Conservation (phyloP, 1,140 invertebrate genomes). For the Macrosteles quadrilineatus region DNA sequence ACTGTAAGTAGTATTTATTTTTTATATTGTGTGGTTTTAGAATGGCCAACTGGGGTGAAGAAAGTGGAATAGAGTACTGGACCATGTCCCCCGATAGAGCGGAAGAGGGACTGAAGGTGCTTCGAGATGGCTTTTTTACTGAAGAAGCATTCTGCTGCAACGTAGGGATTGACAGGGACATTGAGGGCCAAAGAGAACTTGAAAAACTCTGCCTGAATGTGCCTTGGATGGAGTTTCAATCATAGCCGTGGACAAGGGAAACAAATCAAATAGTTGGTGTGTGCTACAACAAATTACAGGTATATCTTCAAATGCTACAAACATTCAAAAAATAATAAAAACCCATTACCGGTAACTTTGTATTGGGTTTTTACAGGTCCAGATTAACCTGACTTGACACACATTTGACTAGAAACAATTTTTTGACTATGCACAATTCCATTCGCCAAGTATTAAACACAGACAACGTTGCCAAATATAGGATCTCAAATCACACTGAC, state of each 20-base stretch:
- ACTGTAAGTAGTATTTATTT: too few species aligned
- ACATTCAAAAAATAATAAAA: too few species aligned
- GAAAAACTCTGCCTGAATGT: conserved; percentile 56
- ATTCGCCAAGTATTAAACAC: too few species aligned
- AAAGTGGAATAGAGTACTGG: conserved; percentile 25
- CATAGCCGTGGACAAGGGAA: conserved; percentile 55
- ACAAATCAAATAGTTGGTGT: conserved; percentile 58
- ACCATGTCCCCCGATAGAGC: not conserved
- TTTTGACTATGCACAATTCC: too few species aligned
- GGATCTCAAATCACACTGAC: too few species aligned
- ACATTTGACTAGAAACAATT: too few species aligned
- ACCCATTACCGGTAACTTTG: too few species aligned
- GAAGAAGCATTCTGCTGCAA: conserved; percentile 9
- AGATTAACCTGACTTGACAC: too few species aligned
- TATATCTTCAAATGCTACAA: too few species aligned
- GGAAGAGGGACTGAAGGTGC: not conserved
- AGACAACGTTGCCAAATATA: too few species aligned
- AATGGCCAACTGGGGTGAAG: conserved; percentile 18
- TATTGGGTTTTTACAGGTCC: too few species aligned
- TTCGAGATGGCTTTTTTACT: conserved; percentile 23
- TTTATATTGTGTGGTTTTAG: conserved; percentile 8
- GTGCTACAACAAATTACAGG: conserved; percentile 68
- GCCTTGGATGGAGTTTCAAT: conserved; percentile 65
- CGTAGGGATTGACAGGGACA: conserved; percentile 48
- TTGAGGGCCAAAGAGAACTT: conserved; percentile 57